Conservation (phyloP, 1,140 invertebrate genomes). For the Scaptomyza hsui region DNA sequence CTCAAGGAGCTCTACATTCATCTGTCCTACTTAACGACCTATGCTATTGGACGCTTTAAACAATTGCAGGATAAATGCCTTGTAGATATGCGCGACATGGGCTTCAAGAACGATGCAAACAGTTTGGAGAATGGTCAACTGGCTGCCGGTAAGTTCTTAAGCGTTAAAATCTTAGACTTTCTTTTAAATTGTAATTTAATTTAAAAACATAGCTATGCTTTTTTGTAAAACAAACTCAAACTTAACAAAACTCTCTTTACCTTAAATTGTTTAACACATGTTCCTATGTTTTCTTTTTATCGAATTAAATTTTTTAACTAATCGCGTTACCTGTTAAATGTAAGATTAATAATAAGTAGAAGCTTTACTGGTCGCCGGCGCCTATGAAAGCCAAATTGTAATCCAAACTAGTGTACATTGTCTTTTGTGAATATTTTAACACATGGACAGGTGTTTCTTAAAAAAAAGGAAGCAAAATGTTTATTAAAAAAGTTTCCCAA, state of each 20-base stretch:
- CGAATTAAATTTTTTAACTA: too few relatives aligned
- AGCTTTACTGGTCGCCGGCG: background rate
- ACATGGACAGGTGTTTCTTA: conserved; percentile 63
- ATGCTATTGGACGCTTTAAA: conserved; percentile 81
- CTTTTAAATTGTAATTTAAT: background rate
- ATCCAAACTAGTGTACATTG: conserved; percentile 41
- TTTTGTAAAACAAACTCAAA: too few relatives aligned
- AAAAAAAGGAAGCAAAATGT: conserved; percentile 6
- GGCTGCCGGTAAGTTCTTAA: conserved; percentile 72
- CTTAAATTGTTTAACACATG: too few relatives aligned
- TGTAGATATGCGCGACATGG: conserved; percentile 77
- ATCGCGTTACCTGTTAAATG: background rate
- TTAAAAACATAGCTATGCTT: too few relatives aligned
- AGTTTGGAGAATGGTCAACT: conserved; percentile 79
- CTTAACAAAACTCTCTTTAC: too few relatives aligned
- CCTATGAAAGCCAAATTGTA: background rate
- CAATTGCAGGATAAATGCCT: conserved; percentile 81
- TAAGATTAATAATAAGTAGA: background rate
- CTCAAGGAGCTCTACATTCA: conserved; percentile 83
- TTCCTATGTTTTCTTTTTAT: too few relatives aligned
- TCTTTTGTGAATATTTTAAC: conserved; percentile 76
- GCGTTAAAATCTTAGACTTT: background rate
- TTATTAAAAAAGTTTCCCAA: background rate
- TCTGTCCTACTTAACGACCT: conserved; percentile 82
- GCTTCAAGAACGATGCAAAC: conserved; percentile 80